Evolutionary conservation across 2,888 invertebrate genomes (phyloP).

Genomic region (Macrosoma leucophasiata): DNA sequence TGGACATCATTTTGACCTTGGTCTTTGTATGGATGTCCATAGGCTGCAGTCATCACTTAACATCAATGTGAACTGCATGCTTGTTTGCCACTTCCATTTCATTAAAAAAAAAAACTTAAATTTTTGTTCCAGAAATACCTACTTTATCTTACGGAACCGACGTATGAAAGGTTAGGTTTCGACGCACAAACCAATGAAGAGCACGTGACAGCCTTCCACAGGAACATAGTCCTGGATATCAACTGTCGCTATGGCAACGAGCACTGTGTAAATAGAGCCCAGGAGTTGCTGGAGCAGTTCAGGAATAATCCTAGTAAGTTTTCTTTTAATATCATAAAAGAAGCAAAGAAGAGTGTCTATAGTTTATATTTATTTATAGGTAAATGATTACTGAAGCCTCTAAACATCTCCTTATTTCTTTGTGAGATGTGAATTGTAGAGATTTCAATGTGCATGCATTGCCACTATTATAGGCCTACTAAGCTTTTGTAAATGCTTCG

Average conservation of each 20-base stretch:
- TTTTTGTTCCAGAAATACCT: conserved; percentile 40
- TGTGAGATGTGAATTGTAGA: too few species aligned
- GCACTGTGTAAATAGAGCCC: conserved; percentile 43
- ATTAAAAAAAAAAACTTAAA: conserved; percentile 1
- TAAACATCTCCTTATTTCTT: too few species aligned
- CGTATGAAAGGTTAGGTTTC: conserved; percentile 54
- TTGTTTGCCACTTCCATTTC: too few species aligned
- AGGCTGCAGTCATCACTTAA: too few species aligned
- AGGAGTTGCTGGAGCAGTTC: conserved; percentile 41
- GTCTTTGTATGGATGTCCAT: too few species aligned
- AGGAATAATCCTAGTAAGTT: conserved; percentile 59
- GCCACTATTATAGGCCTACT: too few species aligned
- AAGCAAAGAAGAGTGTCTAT: too few species aligned
- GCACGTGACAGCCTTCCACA: conserved; percentile 56
- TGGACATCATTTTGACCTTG: background rate
- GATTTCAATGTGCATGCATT: too few species aligned
- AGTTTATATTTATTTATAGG: too few species aligned
- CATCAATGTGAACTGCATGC: too few species aligned
- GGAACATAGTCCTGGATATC: conserved; percentile 53
- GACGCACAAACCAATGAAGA: conserved; percentile 35
- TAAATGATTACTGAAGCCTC: too few species aligned
- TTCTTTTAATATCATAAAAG: conserved; percentile 1
- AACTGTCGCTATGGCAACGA: conserved; percentile 57
- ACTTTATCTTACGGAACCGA: conserved; percentile 46
- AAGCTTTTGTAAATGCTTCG: too few species aligned